A percentile compares a stretch with the other conserved stretches of the same genome.
Conservation (phyloP, 2,113 vertebrate genomes). For the Terrapene triunguis region DNA sequence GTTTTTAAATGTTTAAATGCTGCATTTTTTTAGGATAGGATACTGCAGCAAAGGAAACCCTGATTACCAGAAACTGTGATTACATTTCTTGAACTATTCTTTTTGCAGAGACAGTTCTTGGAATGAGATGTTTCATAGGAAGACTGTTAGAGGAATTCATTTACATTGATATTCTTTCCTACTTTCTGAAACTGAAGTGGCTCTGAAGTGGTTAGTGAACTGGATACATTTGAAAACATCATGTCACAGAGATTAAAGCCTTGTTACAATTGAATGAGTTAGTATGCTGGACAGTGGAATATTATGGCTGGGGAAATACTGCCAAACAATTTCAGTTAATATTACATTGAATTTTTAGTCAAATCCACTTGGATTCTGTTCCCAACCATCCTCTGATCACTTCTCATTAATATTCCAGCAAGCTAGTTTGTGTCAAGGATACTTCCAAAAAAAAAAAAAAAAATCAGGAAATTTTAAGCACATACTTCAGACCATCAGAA, state of each 20-base stretch:
- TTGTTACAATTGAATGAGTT: background rate
- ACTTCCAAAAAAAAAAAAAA: background rate
- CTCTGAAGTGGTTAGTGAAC: background rate
- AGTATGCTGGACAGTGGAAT: background rate
- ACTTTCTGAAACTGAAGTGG: background rate
- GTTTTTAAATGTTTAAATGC: accelerated
- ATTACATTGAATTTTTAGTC: background rate
- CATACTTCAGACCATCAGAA: slow-evolving; percentile 24
- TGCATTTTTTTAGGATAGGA: accelerated
- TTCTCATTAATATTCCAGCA: background rate
- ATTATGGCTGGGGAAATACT: background rate
- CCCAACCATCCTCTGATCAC: background rate
- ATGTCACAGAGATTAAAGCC: background rate
- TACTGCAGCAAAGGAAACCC: background rate
- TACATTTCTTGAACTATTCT: background rate
- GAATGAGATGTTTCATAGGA: background rate
- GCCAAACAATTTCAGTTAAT: slow-evolving; percentile 17
- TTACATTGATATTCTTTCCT: background rate
- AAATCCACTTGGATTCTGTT: slow-evolving; percentile 34
- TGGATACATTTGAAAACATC: background rate
- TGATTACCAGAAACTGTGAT: accelerated
- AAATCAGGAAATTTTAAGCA: slow-evolving; percentile 33
- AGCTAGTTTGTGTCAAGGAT: slow-evolving; percentile 1
- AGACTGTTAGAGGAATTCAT: background rate
- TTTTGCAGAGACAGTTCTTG: background rate